Evolutionary conservation across 2,888 invertebrate genomes (phyloP).

Genomic region (Embidobia sp.): DNA sequence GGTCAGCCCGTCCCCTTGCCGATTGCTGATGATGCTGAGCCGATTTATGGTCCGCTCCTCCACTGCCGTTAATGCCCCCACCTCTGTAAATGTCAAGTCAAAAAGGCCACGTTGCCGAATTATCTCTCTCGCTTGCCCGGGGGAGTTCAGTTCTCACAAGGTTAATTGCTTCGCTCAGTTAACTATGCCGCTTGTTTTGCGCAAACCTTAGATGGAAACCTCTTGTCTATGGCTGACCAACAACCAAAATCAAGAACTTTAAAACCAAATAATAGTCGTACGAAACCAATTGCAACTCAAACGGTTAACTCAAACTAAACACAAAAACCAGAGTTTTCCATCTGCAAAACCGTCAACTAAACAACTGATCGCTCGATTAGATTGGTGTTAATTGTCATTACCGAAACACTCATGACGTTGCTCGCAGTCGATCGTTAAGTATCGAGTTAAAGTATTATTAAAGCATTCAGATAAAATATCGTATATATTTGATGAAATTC

Average conservation of each 20-base stretch:
- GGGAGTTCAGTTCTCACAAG: not conserved
- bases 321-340: constrained; percentile 27
- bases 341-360: constrained; percentile 16
- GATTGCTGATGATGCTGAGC: constrained; percentile 82
- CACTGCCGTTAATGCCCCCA: constrained; percentile 80
- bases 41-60: constrained; percentile 80
- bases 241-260: not conserved
- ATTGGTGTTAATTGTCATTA: constrained; percentile 8
- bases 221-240: too few relatives aligned
- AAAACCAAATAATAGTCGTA: not conserved
- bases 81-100: constrained; percentile 79
- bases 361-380: constrained; percentile 26
- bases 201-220: constrained; percentile 27
- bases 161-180: constrained; percentile 28
- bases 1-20: constrained; percentile 82
- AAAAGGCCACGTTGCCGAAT: constrained; percentile 77
- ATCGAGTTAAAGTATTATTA: constrained; percentile 15
- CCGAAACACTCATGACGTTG: constrained; percentile 45
- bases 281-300: not conserved
- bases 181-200: constrained; percentile 45
- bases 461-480: constrained; percentile 31
- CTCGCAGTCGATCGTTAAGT: constrained; percentile 16
- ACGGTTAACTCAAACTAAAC: not conserved
- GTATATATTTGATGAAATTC: constrained; percentile 43
- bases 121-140: constrained; percentile 66